Base-by-base conservation (phyloP, 2,797 vertebrate genomes). In the Knipowitschia caucasica region DNA sequence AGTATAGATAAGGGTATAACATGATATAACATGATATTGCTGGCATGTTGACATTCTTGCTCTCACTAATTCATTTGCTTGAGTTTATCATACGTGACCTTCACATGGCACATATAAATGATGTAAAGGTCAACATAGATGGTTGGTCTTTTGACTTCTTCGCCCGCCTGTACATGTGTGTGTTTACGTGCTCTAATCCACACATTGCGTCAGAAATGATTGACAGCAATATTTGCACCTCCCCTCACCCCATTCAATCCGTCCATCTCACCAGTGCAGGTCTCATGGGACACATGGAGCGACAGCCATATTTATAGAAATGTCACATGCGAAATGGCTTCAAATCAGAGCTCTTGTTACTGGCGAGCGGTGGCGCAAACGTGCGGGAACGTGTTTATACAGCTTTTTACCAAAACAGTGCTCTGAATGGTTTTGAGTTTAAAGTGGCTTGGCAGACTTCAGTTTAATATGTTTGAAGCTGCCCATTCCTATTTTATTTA, bases 221-320 rank as follows among this genome's bases (percentile, higher is more conserved):
- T 83, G 82, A 83, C 73, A 81, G 77, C 21, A 64, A 80, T 84
- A 80, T 85, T 75, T 72, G 67, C 70, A 64, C 67, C 55, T 69
- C 71, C 68, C 44, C 33, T 69, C 59, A 25, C 59, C 42, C 55
- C 40, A n/a, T n/a, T 83, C 75, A 81, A 71, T 65, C 57, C 59
- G 46, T 69, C 74, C 56, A 69, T 69, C 55, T 58, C 53, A 40
- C 56, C 62, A 53, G 35, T 53, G 38, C 14, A 43, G 34, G 50
- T 66, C 73, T 52, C 55, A 9, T 53, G 67, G 61, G 62, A 69
- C 17, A 3, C 63, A 64, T 59, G 60, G 57, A 73, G 74, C 71
- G 17, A 67, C 49, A 40, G 45, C 64, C 67, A 64, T 84, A 86
- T 85, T 85, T 80, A 74, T 77, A 77, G 80, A 46, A 35, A 47